Conservation (phyloP, 2,888 invertebrate species). For the Eretmocerus hayati region DNA sequence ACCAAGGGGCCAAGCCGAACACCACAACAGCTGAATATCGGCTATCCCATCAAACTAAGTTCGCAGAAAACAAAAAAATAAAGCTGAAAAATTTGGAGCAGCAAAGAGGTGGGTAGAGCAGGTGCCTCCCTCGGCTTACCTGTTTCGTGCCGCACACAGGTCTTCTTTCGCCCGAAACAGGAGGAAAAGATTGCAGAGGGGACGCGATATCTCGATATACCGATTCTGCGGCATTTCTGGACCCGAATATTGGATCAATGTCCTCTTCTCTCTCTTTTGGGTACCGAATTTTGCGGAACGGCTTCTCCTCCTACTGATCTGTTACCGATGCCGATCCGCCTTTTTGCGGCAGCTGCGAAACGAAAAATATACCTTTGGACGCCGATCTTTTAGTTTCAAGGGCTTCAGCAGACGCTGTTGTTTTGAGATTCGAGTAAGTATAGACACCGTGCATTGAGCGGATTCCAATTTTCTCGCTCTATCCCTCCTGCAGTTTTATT, state of each 20-base stretch:
- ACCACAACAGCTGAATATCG: no score
- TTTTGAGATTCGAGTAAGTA: conserved; percentile 17
- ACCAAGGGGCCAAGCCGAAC: no score
- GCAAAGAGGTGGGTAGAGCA: conserved; percentile 19
- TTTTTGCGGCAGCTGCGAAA: conserved; percentile 15
- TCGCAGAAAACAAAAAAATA: conserved; percentile 7
- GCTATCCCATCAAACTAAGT: no score
- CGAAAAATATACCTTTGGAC: no score
- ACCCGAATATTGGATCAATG: conserved; percentile 18
- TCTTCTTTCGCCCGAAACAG: conserved; percentile 9
- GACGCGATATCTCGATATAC: conserved; percentile 10
- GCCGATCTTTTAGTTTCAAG: no score
- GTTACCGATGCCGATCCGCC: conserved; percentile 3
- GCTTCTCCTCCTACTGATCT: conserved; percentile 2
- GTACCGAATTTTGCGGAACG: no score
- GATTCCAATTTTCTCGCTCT: conserved; percentile 14
- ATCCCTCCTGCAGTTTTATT: background rate
- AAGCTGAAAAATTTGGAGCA: conserved; percentile 6
- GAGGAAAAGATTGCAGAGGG: background rate
- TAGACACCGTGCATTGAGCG: no score
- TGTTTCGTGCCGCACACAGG: background rate
- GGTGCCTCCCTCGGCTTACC: conserved; percentile 24
- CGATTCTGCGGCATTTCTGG: conserved; percentile 12
- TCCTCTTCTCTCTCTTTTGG: conserved; percentile 14
- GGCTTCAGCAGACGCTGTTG: conserved; percentile 11